Percentiles rank a stretch among this genome's conserved stretches.
Evolutionary conservation across 1,140 invertebrate genomes (phyloP).

Genomic region (Euschistus heros): DNA sequence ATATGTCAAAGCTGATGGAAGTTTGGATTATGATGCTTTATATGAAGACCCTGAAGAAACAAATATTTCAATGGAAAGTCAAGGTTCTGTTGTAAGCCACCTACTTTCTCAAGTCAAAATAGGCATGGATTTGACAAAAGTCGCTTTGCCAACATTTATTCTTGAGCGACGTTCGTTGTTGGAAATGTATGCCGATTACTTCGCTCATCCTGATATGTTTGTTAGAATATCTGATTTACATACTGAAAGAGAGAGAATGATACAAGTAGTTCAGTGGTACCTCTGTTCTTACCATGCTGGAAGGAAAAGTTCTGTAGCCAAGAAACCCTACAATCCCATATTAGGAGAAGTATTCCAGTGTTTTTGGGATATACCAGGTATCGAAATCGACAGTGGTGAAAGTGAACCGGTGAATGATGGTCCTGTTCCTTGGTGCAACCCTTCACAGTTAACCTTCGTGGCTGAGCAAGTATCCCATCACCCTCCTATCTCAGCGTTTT

Average conservation of each 20-base stretch:
- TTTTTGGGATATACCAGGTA: slow-evolving; percentile 56
- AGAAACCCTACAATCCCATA: slow-evolving; percentile 96
- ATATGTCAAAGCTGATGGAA: slow-evolving; percentile 29
- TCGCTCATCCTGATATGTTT: slow-evolving; percentile 94
- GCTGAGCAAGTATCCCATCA: slow-evolving; percentile 99
- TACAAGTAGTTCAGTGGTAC: slow-evolving; percentile 90
- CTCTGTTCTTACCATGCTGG: slow-evolving; percentile 95
- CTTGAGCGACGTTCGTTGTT: slow-evolving; percentile 86
- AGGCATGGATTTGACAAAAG: slow-evolving; percentile 97
- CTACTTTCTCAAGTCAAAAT: slow-evolving; percentile 94
- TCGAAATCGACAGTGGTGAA: not conserved
- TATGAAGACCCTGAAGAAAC: slow-evolving; percentile 32
- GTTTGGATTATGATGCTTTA: slow-evolving; percentile 31
- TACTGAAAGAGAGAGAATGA: slow-evolving; percentile 79
- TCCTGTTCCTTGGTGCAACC: slow-evolving; percentile 70
- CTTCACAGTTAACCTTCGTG: slow-evolving; percentile 75
- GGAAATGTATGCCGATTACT: slow-evolving; percentile 99
- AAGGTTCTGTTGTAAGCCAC: slow-evolving; percentile 89
- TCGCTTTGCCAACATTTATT: slow-evolving; percentile 92
- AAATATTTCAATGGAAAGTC: slow-evolving; percentile 62
- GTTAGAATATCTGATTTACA: slow-evolving; percentile 78
- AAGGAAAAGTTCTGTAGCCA: slow-evolving; percentile 83
- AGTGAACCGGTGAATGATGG: slow-evolving; percentile 48
- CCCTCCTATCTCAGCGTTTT: slow-evolving; percentile 95
- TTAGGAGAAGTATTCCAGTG: slow-evolving; percentile 90